These are phyloP conservation scores for Oceanodroma tethys DNA, from an alignment of 2,113 vertebrate species.

Conservation along the genomic window DNA sequence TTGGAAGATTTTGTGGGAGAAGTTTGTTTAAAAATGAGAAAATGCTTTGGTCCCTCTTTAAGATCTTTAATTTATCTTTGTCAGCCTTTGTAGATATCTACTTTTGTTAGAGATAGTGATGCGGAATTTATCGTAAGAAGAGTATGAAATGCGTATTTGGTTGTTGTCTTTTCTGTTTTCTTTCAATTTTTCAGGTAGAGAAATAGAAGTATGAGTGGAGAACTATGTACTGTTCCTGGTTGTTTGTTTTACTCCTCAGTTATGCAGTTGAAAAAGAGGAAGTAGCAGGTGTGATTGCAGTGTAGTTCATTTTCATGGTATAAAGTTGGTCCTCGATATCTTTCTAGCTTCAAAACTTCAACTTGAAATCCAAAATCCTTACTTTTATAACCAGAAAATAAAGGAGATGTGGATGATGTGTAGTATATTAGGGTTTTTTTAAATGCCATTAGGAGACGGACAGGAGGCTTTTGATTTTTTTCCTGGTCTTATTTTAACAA, in stretches of 20 bases:
- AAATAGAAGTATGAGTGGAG: background rate
- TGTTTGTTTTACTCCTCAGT: background rate
- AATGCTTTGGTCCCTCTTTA: background rate
- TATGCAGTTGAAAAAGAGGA: background rate
- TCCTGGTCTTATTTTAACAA: background rate
- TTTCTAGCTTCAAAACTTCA: background rate
- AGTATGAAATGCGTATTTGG: background rate
- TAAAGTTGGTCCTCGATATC: fast-evolving
- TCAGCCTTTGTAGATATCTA: background rate
- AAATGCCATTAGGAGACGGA: background rate
- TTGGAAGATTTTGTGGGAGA: background rate
- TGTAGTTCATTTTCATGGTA: background rate
- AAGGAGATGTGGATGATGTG: background rate
- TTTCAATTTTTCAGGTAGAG: background rate
- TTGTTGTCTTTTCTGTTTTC: background rate
- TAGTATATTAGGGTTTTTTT: background rate
- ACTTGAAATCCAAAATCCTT: background rate
- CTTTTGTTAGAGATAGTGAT: background rate
- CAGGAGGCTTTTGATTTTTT: background rate
- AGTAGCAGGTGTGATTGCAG: background rate
- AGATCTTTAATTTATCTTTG: background rate
- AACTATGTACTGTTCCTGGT: background rate
- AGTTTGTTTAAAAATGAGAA: background rate
- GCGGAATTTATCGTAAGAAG: background rate
- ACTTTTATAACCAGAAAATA: background rate